Evolutionary conservation across 2,888 invertebrate species (phyloP), one percentile per base, ranked within the genome.

Genomic region (Tigriopus californicus): DNA sequence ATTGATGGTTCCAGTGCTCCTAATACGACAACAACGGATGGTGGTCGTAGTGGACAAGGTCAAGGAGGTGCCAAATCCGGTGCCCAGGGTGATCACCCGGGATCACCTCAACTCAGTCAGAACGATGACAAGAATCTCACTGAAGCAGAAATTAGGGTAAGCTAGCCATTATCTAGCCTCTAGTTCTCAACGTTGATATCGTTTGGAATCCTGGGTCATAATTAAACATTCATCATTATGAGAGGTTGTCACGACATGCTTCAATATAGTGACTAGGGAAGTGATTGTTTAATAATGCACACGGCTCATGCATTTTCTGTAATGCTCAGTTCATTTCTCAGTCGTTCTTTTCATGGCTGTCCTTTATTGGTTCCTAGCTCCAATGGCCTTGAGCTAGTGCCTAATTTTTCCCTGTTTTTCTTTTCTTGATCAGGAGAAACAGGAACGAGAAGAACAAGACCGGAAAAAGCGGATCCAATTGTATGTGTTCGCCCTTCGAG

Each of bases 371-470:
- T 2, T 46, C 15, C 8, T 4, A 11, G 2, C 1, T 52, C 52
- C 1, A 8, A 18, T 46, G 11, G 12, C 52, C 24, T 11, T 22
- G 12, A 20, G 15, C 24, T 22, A 33, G 13, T 25, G 13, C 13
- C 33, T 20, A 20, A 5, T 4, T 49, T 2, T 49, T 1, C n/a
- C n/a, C n/a, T 8, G 33, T 33, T 8, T 8, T 33, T 33, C 33
- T 33, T 57, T 63, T 53, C 61, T 60, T 8, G 65, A 63, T 6
- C 67, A 85, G 80, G 92, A 91, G 68, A 88, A 87, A 70, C 89
- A 91, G 66, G 95, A 95, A 70, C 82, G 88, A 62, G 85, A 95
- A 70, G 95, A 98, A 73, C 95, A 95, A 69, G 92, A 95, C 67
- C 80, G 94, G 63, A 95, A 95, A 71, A 80, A 84, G 62, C 81